Percentiles rank a stretch among this genome's conserved stretches.
Evolutionary conservation across 2,113 vertebrate genomes (phyloP).

Genomic region (Pogona vitticeps): DNA sequence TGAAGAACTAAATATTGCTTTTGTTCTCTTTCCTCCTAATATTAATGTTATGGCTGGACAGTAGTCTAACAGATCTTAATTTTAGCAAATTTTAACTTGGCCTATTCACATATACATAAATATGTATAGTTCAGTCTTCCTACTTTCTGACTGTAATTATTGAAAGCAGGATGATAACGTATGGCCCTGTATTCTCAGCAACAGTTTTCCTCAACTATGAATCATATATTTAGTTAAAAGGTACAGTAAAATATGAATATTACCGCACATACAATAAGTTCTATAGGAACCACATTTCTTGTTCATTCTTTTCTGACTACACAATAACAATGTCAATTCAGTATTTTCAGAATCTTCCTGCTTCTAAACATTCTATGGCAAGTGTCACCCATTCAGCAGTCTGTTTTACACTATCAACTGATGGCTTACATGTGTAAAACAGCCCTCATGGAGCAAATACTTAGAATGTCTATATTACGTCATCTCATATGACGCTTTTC

Average conservation of each 20-base stretch:
- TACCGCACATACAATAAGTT: not conserved
- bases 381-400: not conserved
- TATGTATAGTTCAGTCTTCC: accelerated
- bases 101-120: not conserved
- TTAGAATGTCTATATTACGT: not conserved
- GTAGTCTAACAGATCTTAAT: not conserved
- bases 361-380: not conserved
- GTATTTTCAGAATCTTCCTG: not conserved
- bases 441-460: not conserved
- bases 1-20: not conserved
- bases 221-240: not conserved
- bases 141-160: conserved; percentile 1
- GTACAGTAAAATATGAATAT: not conserved
- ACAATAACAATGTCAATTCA: not conserved
- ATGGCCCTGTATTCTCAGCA: not conserved
- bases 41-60: not conserved
- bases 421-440: not conserved
- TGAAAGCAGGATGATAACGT: accelerated
- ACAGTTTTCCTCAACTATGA: not conserved
- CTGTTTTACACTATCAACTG: not conserved
- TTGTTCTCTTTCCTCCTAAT: conserved; percentile 30
- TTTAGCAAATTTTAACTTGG: not conserved
- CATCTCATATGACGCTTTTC: not conserved
- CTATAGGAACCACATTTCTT: not conserved
- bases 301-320: not conserved